Evolutionary conservation across 2,888 invertebrate species (phyloP).

Genomic region (Deilephila elpenor): DNA sequence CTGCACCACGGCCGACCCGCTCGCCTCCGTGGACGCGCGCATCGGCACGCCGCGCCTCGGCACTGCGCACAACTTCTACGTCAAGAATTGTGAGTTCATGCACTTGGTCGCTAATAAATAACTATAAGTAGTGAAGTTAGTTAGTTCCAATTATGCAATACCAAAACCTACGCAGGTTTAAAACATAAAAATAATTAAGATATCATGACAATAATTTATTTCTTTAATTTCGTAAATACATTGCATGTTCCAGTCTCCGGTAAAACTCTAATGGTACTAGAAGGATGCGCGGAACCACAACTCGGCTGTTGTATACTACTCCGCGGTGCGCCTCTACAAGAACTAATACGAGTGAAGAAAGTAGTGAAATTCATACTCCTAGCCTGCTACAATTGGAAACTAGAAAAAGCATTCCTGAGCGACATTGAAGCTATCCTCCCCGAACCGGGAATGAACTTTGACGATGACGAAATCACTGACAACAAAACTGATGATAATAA

Average conservation of each 20-base stretch:
- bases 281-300: conserved; percentile 93
- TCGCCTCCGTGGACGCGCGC: conserved; percentile 94
- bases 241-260: conserved; percentile 83
- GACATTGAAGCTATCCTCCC: conserved; percentile 88
- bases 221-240: no score
- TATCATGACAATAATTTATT: no score
- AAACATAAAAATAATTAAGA: no score
- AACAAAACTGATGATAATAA: conserved; percentile 35
- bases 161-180: no score
- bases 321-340: conserved; percentile 89
- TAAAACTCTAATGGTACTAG: conserved; percentile 97
- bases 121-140: no score
- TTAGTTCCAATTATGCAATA: no score
- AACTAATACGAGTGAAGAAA: conserved; percentile 92
- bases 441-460: conserved; percentile 73
- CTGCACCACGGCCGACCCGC: conserved; percentile 93
- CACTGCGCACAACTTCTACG: conserved; percentile 92
- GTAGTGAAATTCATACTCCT: conserved; percentile 93
- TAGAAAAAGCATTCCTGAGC: conserved; percentile 96
- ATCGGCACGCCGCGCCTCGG: conserved; percentile 93
- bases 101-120: no score
- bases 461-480: conserved; percentile 51
- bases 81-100: conserved; percentile 79
- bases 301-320: conserved; percentile 95
- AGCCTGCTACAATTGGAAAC: conserved; percentile 94